phyloP scores from a whole-genome alignment of 2,797 vertebrate genomes.

The Danio albolineatus region DNA sequence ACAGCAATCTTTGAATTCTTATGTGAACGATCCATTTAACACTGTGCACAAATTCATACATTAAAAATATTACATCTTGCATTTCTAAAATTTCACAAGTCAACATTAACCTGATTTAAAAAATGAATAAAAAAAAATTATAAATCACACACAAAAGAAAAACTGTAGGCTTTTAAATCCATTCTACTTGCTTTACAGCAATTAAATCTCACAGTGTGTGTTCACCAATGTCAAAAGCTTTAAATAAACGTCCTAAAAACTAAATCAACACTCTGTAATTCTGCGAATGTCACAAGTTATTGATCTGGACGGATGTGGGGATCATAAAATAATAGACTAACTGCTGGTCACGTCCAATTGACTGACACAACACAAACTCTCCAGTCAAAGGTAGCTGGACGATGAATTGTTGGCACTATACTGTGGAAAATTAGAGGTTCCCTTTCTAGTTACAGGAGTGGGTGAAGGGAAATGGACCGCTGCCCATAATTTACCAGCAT shows the following conservation, averaged over 20 bases:
- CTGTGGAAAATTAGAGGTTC: conserved; percentile 18
- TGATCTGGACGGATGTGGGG: conserved; percentile 23
- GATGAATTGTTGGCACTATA: conserved; percentile 4
- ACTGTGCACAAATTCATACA: no score
- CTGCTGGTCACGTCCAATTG: conserved; percentile 19
- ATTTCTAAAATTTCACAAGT: background rate
- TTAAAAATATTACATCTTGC: background rate
- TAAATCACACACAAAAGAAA: background rate
- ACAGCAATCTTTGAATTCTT: no score
- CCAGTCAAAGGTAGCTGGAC: conserved; percentile 11
- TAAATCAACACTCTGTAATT: conserved; percentile 22
- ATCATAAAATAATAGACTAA: conserved; percentile 30
- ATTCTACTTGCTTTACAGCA: background rate
- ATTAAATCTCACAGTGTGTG: background rate
- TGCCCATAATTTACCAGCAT: conserved; percentile 15
- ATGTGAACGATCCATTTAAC: no score
- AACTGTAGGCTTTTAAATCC: background rate
- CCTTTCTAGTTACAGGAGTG: conserved; percentile 8
- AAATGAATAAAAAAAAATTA: no score
- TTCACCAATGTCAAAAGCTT: conserved; percentile 6
- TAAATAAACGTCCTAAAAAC: conserved; percentile 8
- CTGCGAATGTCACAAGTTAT: conserved; percentile 27
- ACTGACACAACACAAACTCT: conserved; percentile 29
- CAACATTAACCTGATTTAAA: background rate
- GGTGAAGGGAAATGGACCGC: conserved; percentile 28